phyloP scores from a whole-genome alignment of 2,797 vertebrate genomes.

The Neomorphus geoffroyi region DNA sequence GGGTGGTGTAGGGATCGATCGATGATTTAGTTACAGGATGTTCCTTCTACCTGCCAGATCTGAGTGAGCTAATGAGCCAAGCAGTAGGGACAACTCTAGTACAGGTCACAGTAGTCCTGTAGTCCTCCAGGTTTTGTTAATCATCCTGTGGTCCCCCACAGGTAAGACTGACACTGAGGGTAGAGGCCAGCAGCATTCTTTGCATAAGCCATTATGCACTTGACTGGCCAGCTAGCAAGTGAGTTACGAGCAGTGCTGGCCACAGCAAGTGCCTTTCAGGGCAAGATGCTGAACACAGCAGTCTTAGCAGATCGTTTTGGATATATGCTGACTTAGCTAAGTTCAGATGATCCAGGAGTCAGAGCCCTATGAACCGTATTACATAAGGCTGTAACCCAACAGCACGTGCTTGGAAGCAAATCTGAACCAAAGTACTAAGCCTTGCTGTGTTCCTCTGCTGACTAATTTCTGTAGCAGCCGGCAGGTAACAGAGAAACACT shows the following conservation, averaged over 20 bases:
- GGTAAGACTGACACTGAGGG: not conserved
- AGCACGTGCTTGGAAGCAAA: not conserved
- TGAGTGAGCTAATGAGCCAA: not conserved
- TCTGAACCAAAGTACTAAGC: not conserved
- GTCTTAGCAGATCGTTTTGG: not conserved
- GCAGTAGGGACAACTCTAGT: not conserved
- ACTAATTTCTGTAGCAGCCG: constrained; percentile 1
- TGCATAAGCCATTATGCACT: accelerated
- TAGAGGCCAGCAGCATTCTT: not conserved
- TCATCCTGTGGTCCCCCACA: not conserved
- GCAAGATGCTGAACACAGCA: not conserved
- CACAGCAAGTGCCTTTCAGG: not conserved
- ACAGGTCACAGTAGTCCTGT: not conserved
- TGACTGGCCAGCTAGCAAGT: not conserved
- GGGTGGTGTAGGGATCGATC: not conserved
- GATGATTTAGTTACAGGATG: not conserved
- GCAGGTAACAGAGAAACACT: not conserved
- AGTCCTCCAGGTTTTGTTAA: not conserved
- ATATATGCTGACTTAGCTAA: not conserved
- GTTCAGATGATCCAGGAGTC: not conserved
- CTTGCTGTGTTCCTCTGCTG: not conserved
- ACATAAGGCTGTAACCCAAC: not conserved
- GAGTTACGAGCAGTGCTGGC: not conserved
- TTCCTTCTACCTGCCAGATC: not conserved
- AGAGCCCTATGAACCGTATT: not conserved